Percentiles rank a stretch among this genome's conserved stretches.
Conservation (phyloP, 1,140 invertebrate species). For the Drosophila yakuba region DNA sequence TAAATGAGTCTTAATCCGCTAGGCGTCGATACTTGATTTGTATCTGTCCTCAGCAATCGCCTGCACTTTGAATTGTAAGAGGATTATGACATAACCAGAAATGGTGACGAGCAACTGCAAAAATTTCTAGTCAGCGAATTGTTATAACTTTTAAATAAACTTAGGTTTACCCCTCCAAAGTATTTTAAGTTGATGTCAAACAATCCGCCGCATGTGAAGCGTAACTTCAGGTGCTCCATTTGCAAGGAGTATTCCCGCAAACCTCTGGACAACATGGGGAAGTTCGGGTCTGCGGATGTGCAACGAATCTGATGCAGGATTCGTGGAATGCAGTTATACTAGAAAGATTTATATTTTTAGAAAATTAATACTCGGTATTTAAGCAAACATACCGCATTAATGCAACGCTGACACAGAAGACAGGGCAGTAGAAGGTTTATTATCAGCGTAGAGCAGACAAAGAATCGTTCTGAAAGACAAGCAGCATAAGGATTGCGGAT, state of each 20-base stretch:
- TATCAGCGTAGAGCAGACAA: conserved; percentile 20
- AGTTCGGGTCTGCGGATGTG: neutral
- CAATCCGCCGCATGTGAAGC: conserved; percentile 68
- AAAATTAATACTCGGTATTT: no score
- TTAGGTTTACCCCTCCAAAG: conserved; percentile 54
- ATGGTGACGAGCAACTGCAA: conserved; percentile 59
- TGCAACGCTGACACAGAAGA: conserved; percentile 53
- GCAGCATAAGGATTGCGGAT: neutral
- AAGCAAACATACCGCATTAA: conserved; percentile 28
- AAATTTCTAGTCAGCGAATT: neutral
- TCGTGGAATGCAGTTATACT: conserved; percentile 59
- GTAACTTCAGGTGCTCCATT: conserved; percentile 64
- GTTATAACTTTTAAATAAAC: neutral
- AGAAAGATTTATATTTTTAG: neutral
- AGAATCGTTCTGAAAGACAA: conserved; percentile 34
- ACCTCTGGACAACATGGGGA: conserved; percentile 29
- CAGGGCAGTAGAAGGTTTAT: conserved; percentile 50
- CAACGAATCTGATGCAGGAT: conserved; percentile 51
- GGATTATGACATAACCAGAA: conserved; percentile 50
- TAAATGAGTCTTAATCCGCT: neutral
- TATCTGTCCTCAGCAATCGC: conserved; percentile 19
- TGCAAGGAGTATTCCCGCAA: conserved; percentile 70
- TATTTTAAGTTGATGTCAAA: conserved; percentile 69
- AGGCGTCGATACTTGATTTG: neutral
- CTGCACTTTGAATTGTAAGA: conserved; percentile 69